Conservation (phyloP, 1,140 invertebrate species). For the Pemphigus obesinymphae region DNA sequence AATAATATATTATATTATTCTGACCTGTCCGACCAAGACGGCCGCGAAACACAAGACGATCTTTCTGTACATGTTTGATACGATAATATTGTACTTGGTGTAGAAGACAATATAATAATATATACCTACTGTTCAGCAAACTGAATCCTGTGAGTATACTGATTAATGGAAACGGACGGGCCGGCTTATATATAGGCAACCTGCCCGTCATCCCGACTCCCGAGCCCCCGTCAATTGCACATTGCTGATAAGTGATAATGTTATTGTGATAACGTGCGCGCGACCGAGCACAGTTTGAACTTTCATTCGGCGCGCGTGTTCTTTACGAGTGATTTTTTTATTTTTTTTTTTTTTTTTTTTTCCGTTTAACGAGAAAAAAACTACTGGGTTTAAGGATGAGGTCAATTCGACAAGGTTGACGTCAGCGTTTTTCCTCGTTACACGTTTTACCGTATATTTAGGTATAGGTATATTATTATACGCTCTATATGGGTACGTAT, state of each 20-base stretch:
- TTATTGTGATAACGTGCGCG: not conserved
- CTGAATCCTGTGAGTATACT: not conserved
- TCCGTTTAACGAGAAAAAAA: too few species aligned
- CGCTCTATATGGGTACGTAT: too few species aligned
- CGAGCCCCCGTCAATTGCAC: not conserved
- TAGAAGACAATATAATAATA: not conserved
- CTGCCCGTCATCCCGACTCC: not conserved
- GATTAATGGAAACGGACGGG: not conserved
- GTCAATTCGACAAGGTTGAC: too few species aligned
- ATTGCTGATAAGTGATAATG: not conserved
- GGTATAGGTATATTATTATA: too few species aligned
- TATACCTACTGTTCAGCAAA: not conserved
- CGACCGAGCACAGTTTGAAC: too few species aligned
- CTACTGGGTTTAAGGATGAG: too few species aligned
- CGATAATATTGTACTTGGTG: not conserved
- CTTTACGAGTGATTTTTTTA: not conserved
- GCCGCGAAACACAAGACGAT: conserved; percentile 12
- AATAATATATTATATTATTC: not conserved
- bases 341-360: too few species aligned
- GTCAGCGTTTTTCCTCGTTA: too few species aligned
- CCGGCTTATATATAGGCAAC: conserved; percentile 22
- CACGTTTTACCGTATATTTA: too few species aligned
- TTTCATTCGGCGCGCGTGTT: not conserved
- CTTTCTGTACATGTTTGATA: conserved; percentile 5
- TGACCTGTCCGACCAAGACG: conserved; percentile 18